Conservation (phyloP, 2,797 vertebrate species). For the Trichosurus vulpecula region DNA sequence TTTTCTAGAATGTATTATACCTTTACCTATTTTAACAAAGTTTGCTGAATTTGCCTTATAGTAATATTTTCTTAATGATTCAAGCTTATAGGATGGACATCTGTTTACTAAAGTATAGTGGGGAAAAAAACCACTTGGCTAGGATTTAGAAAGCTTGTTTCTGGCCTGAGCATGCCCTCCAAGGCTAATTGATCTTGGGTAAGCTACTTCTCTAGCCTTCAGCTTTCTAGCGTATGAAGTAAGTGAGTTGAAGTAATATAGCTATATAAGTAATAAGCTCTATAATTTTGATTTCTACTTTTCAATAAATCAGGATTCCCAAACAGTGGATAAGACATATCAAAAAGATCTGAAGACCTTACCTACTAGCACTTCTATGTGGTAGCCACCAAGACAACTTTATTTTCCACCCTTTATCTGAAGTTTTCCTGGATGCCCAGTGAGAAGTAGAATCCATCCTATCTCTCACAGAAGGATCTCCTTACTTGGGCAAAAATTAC, state of each 20-base stretch:
- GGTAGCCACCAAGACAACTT: neutral
- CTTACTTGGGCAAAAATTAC: neutral
- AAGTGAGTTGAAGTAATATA: neutral
- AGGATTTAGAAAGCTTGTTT: neutral
- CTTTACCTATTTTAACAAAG: neutral
- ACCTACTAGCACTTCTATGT: neutral
- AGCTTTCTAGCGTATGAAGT: neutral
- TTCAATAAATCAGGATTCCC: neutral
- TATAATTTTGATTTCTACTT: neutral
- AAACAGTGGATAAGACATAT: neutral
- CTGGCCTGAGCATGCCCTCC: neutral
- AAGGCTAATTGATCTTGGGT: neutral
- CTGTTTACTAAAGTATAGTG: neutral
- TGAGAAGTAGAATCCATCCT: neutral
- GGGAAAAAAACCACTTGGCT: neutral
- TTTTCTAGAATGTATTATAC: neutral
- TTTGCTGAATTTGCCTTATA: neutral
- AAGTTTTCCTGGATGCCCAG: neutral
- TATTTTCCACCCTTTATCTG: neutral
- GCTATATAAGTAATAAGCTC: too few species aligned
- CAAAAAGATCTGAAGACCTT: neutral
- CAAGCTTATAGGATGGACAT: neutral
- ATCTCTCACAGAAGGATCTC: neutral
- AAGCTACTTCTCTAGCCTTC: neutral
- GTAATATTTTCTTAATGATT: neutral